phyloP scores from a whole-genome alignment of 1,140 invertebrate genomes.

The Trachymyrmex septentrionalis region DNA sequence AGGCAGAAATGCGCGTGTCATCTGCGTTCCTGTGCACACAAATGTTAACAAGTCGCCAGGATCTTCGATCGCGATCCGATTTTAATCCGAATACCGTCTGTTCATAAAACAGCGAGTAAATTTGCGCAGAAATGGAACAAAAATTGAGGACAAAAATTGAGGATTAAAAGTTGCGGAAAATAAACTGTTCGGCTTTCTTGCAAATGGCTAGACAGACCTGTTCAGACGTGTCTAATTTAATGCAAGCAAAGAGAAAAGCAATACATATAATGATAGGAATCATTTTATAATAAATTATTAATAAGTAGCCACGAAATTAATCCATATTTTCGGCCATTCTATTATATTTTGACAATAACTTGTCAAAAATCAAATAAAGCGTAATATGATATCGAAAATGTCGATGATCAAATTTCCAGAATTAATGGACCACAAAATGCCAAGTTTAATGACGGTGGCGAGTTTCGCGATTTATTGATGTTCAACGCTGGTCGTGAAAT shows the following conservation, averaged over 20 bases:
- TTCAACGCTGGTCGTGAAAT: slow-evolving; percentile 17
- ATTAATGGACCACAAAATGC: slow-evolving; percentile 23
- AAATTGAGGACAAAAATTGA: neutral
- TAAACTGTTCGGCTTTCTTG: neutral
- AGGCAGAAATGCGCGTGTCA: slow-evolving; percentile 14
- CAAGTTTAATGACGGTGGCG: neutral
- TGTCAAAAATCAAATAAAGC: slow-evolving; percentile 20
- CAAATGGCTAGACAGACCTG: neutral
- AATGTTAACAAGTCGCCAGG: slow-evolving; percentile 16
- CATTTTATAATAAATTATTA: neutral
- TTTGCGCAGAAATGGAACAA: neutral
- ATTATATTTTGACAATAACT: neutral
- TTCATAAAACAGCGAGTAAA: neutral
- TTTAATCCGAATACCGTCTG: neutral
- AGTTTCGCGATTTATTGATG: slow-evolving; percentile 37
- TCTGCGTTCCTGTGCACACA: neutral
- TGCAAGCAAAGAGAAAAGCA: neutral
- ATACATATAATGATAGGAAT: neutral
- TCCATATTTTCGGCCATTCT: neutral
- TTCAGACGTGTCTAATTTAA: too few species aligned
- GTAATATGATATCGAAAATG: slow-evolving; percentile 23
- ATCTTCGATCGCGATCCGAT: neutral
- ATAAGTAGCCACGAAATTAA: neutral
- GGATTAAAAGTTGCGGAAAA: neutral
- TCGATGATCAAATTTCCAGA: slow-evolving; percentile 14